Percentiles rank a stretch among this genome's conserved stretches.
Evolutionary conservation across 2,888 invertebrate genomes (phyloP).

Genomic region (Chalcis sispes): DNA sequence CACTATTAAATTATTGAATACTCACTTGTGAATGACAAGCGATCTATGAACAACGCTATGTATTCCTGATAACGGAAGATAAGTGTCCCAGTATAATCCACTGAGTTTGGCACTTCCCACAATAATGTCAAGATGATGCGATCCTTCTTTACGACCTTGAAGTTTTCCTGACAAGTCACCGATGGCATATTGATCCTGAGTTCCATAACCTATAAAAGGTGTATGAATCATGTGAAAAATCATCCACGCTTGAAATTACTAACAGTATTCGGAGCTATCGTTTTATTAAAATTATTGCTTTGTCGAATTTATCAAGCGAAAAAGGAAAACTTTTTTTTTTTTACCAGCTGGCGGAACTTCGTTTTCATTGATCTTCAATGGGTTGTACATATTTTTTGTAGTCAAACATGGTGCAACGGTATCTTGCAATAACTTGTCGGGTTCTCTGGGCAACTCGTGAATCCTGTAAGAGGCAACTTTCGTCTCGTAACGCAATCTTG

Average conservation of each 20-base stretch:
- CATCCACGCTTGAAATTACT: too few species aligned
- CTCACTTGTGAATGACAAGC: conserved; percentile 85
- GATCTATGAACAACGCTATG: conserved; percentile 89
- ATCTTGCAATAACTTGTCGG: conserved; percentile 76
- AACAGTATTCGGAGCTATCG: too few species aligned
- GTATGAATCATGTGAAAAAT: too few species aligned
- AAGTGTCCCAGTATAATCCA: conserved; percentile 89
- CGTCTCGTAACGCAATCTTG: conserved; percentile 84
- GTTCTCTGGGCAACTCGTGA: conserved; percentile 83
- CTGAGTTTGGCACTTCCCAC: conserved; percentile 85
- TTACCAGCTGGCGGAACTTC: conserved; percentile 82
- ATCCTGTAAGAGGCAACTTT: conserved; percentile 85
- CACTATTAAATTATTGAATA: neutral
- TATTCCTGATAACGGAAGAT: conserved; percentile 88
- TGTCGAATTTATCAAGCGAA: too few species aligned
- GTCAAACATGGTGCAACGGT: conserved; percentile 80
- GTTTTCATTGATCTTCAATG: conserved; percentile 79
- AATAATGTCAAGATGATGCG: conserved; percentile 82
- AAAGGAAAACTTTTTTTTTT: too few species aligned
- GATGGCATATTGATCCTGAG: conserved; percentile 92
- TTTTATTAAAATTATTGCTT: too few species aligned
- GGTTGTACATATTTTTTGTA: conserved; percentile 88
- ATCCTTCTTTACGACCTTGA: conserved; percentile 83
- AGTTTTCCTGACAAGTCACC: conserved; percentile 94
- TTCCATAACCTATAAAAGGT: conserved; percentile 86